Percentiles rank a stretch among this genome's conserved stretches.
These are phyloP conservation scores for Isoperla grammatica DNA, from an alignment of 2,888 invertebrate genomes.

Conservation along the genomic window DNA sequence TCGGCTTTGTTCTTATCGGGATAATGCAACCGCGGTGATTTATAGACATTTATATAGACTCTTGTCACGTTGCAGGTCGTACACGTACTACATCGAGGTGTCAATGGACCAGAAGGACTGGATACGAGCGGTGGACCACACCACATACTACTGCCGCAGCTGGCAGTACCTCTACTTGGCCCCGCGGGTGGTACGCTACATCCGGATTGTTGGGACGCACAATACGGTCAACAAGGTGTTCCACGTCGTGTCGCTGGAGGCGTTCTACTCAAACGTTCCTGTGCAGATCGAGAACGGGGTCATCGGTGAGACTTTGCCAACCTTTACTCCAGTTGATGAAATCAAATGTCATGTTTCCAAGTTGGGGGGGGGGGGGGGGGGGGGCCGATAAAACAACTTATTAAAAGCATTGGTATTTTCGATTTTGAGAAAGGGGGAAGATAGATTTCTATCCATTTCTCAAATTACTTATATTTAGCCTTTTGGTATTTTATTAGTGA, in stretches of 20 bases:
- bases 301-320: slow-evolving; percentile 45
- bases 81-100: slow-evolving; percentile 87
- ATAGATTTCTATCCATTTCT: too few species aligned
- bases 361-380: too few species aligned
- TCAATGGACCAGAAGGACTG: slow-evolving; percentile 95
- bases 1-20: too few species aligned
- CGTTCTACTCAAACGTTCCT: slow-evolving; percentile 71
- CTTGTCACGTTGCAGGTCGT: slow-evolving; percentile 53
- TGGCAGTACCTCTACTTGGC: slow-evolving; percentile 95
- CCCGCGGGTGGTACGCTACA: slow-evolving; percentile 78
- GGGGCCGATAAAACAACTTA: too few species aligned
- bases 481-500: too few species aligned
- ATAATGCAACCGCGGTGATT: too few species aligned
- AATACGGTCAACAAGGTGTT: slow-evolving; percentile 95
- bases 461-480: too few species aligned
- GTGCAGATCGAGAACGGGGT: slow-evolving; percentile 69
- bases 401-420: too few species aligned
- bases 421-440: too few species aligned
- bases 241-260: slow-evolving; percentile 90
- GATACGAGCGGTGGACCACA: slow-evolving; percentile 90
- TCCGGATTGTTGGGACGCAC: slow-evolving; percentile 81
- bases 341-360: neutral
- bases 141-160: slow-evolving; percentile 86
- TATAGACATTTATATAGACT: too few species aligned
- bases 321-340: neutral